A percentile compares a stretch with the other conserved stretches of the same genome.
Evolutionary conservation across 2,113 vertebrate genomes (phyloP).

Genomic region (Otolemur garnettii): DNA sequence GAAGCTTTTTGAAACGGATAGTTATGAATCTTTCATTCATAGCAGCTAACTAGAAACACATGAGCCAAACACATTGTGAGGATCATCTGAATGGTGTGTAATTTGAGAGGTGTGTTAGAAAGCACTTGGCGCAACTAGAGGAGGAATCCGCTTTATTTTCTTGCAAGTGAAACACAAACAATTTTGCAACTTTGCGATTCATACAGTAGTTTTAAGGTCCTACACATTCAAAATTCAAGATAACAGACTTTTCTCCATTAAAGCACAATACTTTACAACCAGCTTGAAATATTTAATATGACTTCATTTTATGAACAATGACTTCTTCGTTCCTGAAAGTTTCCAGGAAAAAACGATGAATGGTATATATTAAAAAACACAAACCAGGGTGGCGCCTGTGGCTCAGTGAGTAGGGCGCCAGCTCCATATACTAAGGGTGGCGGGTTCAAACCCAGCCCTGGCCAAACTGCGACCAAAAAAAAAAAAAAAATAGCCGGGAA

Average conservation of each 20-base stretch:
- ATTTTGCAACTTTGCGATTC: conserved; percentile 1
- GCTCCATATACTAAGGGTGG: too few relatives aligned
- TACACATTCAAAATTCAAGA: conserved; percentile 46
- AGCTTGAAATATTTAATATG: conserved; percentile 38
- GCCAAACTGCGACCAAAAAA: too few relatives aligned
- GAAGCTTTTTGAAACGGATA: conserved; percentile 67
- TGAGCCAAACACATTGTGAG: conserved; percentile 61
- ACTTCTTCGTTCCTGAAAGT: conserved; percentile 44
- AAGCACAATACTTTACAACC: conserved; percentile 47
- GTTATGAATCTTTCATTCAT: conserved; percentile 81
- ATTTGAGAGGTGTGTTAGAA: conserved; percentile 65
- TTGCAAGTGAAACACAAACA: conserved; percentile 29
- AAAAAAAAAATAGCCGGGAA: too few relatives aligned
- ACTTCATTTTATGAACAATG: conserved; percentile 63
- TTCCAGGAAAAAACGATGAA: conserved; percentile 47
- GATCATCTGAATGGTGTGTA: conserved; percentile 65
- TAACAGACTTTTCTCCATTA: conserved; percentile 42
- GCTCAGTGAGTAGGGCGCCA: too few relatives aligned
- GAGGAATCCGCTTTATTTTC: conserved; percentile 21
- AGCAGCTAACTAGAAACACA: conserved; percentile 74
- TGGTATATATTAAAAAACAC: conserved; percentile 52
- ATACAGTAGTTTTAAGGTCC: not conserved
- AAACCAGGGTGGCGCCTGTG: not conserved
- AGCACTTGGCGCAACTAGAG: conserved; percentile 25
- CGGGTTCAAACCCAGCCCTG: too few relatives aligned